phyloP scores from a whole-genome alignment of 2,113 vertebrate genomes.

The Lasiurus borealis region DNA sequence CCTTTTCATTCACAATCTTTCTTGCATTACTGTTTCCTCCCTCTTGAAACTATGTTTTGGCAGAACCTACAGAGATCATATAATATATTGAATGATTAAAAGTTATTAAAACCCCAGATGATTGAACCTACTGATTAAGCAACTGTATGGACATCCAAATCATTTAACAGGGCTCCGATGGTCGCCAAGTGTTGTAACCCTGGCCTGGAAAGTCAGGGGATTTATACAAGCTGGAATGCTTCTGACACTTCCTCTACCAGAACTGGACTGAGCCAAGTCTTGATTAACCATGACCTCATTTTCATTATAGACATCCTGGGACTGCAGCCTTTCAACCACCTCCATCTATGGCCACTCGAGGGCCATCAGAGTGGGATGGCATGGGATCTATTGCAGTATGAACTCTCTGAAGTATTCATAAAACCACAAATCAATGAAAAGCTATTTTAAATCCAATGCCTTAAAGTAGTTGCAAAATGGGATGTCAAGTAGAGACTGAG shows the following conservation, averaged over 20 bases:
- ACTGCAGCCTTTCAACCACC: not conserved
- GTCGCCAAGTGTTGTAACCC: conserved; percentile 60
- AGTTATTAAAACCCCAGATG: conserved; percentile 65
- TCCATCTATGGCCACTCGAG: not conserved
- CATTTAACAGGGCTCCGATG: not conserved
- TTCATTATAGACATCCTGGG: conserved; percentile 29
- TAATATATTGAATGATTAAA: conserved; percentile 53
- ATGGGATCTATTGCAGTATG: not conserved
- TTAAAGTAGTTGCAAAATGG: not conserved
- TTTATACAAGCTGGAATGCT: conserved; percentile 55
- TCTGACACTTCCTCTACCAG: conserved; percentile 50
- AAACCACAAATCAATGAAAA: not conserved
- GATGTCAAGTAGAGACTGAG: not conserved
- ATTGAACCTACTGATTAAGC: conserved; percentile 67
- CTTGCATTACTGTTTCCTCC: conserved; percentile 32
- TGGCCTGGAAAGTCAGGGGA: conserved; percentile 1
- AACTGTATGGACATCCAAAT: conserved; percentile 42
- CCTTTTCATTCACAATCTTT: not conserved
- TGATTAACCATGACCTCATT: conserved; percentile 66
- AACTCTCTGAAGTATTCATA: not conserved
- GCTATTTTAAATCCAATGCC: not conserved
- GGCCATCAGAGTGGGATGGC: not conserved
- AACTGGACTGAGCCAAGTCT: conserved; percentile 35
- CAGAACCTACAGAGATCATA: conserved; percentile 29
- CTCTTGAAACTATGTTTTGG: conserved; percentile 58